These are phyloP conservation scores for Drosophila punjabiensis DNA, from an alignment of 1,140 invertebrate genomes.

Conservation along the genomic window DNA sequence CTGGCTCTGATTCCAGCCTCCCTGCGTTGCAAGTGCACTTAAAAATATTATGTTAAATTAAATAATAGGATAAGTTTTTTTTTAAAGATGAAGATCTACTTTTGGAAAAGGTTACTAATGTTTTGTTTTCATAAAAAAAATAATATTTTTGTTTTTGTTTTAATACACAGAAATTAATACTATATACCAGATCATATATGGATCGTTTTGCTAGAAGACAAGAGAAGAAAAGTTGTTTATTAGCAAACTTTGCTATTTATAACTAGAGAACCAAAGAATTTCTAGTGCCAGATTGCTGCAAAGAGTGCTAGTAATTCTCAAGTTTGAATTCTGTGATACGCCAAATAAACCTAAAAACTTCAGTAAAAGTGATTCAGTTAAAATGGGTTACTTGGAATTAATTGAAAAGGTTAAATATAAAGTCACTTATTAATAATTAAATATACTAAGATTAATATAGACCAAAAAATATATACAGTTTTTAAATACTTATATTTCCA, in stretches of 20 bases:
- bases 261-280: not conserved
- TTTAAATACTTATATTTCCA: not conserved
- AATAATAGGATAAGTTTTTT: no score
- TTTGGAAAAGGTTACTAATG: not conserved
- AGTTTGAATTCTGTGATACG: not conserved
- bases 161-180: not conserved
- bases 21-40: constrained; percentile 20
- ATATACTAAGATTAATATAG: no score
- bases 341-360: not conserved
- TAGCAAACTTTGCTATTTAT: no score
- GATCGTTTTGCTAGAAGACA: not conserved
- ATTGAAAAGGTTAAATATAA: no score
- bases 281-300: not conserved
- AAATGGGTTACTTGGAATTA: no score
- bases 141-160: not conserved
- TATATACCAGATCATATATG: not conserved
- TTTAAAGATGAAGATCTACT: not conserved
- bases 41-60: constrained; percentile 2
- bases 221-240: not conserved
- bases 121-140: no score
- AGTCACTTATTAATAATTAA: no score
- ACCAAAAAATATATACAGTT: no score
- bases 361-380: no score
- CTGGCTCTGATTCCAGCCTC: constrained; percentile 59
- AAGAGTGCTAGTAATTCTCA: not conserved